Evolutionary conservation across 1,140 invertebrate genomes (phyloP), one percentile per base, ranked within the genome.

Genomic region (Caenorhabditis brenneri): DNA sequence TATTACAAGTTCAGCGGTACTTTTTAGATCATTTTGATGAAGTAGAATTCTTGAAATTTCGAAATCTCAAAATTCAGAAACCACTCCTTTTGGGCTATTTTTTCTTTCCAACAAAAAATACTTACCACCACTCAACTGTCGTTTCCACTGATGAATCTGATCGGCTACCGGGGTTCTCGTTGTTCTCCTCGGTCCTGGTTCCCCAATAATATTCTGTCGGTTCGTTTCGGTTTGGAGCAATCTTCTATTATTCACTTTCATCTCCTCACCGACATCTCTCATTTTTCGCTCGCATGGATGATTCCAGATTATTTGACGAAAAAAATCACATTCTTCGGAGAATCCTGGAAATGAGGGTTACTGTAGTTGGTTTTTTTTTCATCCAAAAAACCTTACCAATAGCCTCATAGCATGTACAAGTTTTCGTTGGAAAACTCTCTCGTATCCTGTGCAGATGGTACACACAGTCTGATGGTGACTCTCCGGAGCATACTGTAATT

Each of bases 141-240:
- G 22, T 22, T 79, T 85, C 86, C 82, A 86, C 81, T 83, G 80
- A 33, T 86, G 69, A 22, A 86, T 82, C 24, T 78, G 51, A 29
- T 82, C 83, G 19, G 80, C 80, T 0, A 74, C 65, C 7, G 85
- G 83, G 3, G 79, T 85, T 19, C 83, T 82, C 46, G 85, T 86
- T 1, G 79, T 80, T 49, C 84, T n/a, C 22, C 69, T 24, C 19
- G 10, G 33, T 46, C 33, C 60, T 22, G n/a, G n/a, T n/a, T 24
- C 24, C 6, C n/a, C 51, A 4, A 6, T 27, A 1, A 51, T 22
- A 27, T 58, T 84, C 19, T 79, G 9, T 12, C 58, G 65, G 10
- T 24, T 42, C n/a, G 65, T 24, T 12, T 74, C 36, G 65, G 42
- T 46, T 74, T 46, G 33, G 5, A 74, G 36, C 10, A 74, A 6